Conservation (phyloP, 1,140 invertebrate species). For the Cydia strobilella region DNA sequence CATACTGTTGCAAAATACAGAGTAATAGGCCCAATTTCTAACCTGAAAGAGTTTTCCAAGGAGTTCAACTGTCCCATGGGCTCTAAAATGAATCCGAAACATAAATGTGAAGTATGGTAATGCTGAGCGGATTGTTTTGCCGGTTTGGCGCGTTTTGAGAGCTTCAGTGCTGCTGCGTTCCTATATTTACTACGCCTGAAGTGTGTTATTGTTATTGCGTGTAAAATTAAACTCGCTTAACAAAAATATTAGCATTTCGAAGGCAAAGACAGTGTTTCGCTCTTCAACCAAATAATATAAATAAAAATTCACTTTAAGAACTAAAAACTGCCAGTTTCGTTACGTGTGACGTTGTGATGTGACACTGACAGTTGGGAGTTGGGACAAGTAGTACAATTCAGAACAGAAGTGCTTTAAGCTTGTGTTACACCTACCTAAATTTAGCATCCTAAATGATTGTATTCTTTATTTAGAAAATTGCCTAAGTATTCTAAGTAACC, state of each 20-base stretch:
- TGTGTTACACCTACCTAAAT: background rate
- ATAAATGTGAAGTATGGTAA: constrained; percentile 97
- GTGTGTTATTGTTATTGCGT: background rate
- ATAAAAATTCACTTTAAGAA: background rate
- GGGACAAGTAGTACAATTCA: constrained; percentile 20
- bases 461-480: no score
- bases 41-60: constrained; percentile 92
- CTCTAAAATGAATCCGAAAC: constrained; percentile 92
- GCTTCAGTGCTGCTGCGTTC: constrained; percentile 25
- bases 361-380: constrained; percentile 21
- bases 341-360: background rate
- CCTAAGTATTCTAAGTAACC: no score
- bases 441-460: background rate
- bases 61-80: constrained; percentile 91
- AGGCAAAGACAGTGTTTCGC: background rate
- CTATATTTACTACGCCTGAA: constrained; percentile 18
- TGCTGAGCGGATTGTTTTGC: background rate
- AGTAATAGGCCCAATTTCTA: constrained; percentile 94
- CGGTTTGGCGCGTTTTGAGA: background rate
- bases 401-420: constrained; percentile 14
- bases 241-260: background rate
- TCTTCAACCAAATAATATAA: background rate
- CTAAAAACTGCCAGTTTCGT: no score
- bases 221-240: background rate
- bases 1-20: constrained; percentile 89